Conservation (phyloP, 1,140 invertebrate genomes). For the Zophobas atratus region DNA sequence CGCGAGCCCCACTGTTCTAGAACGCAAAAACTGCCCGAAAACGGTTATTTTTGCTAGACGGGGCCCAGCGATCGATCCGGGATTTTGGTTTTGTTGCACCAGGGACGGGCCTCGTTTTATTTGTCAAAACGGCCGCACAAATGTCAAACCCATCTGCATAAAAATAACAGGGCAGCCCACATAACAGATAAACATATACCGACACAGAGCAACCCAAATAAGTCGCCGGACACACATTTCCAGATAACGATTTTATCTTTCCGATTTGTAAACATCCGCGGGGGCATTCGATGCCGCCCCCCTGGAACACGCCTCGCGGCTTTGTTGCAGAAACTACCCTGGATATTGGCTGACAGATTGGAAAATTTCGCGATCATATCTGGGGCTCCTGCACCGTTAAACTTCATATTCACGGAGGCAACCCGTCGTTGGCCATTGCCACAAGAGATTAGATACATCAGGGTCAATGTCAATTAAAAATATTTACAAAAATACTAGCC, state of each 20-base stretch:
- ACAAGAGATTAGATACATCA: conserved; percentile 5
- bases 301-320: not conserved
- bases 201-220: conserved; percentile 46
- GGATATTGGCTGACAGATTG: not conserved
- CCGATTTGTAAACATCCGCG: conserved; percentile 30
- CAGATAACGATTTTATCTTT: conserved; percentile 31
- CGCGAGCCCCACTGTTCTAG: not conserved
- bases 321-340: not conserved
- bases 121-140: conserved; percentile 42
- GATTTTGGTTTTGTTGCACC: conserved; percentile 23
- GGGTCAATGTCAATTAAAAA: conserved; percentile 14
- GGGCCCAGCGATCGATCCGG: conserved; percentile 6
- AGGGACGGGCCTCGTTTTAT: conserved; percentile 44
- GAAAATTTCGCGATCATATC: not conserved
- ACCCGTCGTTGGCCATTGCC: not conserved
- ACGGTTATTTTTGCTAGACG: not conserved
- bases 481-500: not conserved
- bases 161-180: conserved; percentile 57
- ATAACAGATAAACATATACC: conserved; percentile 49
- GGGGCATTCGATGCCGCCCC: too few relatives aligned
- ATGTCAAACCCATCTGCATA: conserved; percentile 50
- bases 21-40: conserved; percentile 13
- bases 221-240: conserved; percentile 12
- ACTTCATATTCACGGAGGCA: not conserved
- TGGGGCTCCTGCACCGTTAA: not conserved